A percentile compares a stretch with the other conserved stretches of the same genome.
These are phyloP conservation scores for Neopipo cinnamomea DNA, from an alignment of 2,113 vertebrate genomes.

Conservation along the genomic window DNA sequence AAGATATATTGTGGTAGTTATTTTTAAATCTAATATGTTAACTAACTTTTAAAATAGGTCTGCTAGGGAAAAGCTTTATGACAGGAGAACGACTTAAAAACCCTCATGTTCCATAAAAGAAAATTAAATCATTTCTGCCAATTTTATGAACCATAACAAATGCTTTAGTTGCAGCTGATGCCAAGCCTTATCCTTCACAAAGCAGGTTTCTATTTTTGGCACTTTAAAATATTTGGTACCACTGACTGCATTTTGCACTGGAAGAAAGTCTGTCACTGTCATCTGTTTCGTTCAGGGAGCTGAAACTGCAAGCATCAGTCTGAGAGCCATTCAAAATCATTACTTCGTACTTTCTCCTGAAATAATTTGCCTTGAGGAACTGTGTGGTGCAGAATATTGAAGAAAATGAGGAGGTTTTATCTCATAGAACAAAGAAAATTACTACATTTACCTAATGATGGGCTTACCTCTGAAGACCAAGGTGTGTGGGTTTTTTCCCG, in stretches of 20 bases:
- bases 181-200: conserved; percentile 52
- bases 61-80: background rate
- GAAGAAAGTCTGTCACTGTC: conserved; percentile 33
- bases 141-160: conserved; percentile 59
- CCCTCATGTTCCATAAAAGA: background rate
- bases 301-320: background rate
- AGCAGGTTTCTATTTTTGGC: conserved; percentile 70
- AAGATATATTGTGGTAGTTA: background rate
- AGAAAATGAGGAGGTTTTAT: background rate
- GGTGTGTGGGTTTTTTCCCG: background rate
- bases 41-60: background rate
- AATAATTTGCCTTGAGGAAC: background rate
- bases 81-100: background rate
- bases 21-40: background rate
- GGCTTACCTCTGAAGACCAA: background rate
- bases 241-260: conserved; percentile 49
- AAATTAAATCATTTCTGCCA: conserved; percentile 38
- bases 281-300: conserved; percentile 13
- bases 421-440: background rate
- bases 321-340: background rate
- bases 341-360: background rate
- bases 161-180: conserved; percentile 58
- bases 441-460: background rate
- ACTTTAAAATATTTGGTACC: conserved; percentile 55
- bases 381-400: background rate